phyloP scores from a whole-genome alignment of 2,888 invertebrate genomes.

The Brenthis ino region DNA sequence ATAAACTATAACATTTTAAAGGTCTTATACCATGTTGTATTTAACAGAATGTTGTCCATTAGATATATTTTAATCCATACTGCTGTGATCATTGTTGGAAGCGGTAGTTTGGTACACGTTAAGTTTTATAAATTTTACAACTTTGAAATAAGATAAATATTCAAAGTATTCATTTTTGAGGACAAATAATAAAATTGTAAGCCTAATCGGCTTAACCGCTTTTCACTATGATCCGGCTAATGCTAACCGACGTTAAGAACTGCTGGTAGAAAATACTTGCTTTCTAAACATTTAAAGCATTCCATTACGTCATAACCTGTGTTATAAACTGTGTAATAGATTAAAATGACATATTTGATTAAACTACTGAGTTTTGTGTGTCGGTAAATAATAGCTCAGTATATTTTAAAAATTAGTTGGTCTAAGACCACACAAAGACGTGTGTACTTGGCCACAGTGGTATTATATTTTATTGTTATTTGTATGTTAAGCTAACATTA shows the following conservation, averaged over 20 bases:
- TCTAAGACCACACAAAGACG: not conserved
- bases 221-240: constrained; percentile 6
- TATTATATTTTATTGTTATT: not conserved
- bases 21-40: constrained; percentile 28
- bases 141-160: not conserved
- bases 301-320: not conserved
- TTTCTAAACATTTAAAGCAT: constrained; percentile 8
- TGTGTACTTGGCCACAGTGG: not conserved
- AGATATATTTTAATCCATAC: constrained; percentile 27
- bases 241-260: not conserved
- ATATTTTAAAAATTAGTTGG: constrained; percentile 5
- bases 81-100: constrained; percentile 13
- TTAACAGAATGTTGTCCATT: constrained; percentile 34
- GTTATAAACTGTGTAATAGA: not conserved
- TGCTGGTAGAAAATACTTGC: constrained; percentile 5
- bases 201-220: constrained; percentile 2
- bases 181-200: not conserved
- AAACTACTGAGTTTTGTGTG: not conserved
- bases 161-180: constrained; percentile 3
- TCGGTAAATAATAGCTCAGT: too few species aligned
- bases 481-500: constrained; percentile 45
- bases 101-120: constrained; percentile 9
- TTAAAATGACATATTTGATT: constrained; percentile 8
- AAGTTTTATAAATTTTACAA: constrained; percentile 22
- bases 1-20: constrained; percentile 29